Evolutionary conservation across 2,888 invertebrate genomes (phyloP).

Genomic region (Leptinotarsa juncta): DNA sequence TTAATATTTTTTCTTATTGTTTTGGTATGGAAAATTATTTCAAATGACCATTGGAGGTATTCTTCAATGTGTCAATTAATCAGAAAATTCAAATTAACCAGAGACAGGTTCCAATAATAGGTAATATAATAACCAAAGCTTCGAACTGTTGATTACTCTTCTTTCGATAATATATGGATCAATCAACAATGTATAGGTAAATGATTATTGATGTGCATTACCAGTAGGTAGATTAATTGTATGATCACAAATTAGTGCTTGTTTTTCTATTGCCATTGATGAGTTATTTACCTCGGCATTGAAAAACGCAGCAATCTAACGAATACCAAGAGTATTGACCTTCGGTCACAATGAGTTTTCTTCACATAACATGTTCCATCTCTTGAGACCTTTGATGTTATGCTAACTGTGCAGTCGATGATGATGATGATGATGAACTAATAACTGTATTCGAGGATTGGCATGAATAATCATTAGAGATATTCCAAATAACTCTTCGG

Average conservation of each 20-base stretch:
- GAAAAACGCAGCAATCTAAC: background rate
- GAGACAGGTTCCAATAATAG: too few species aligned
- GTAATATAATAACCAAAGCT: too few species aligned
- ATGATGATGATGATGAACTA: slow-evolving; percentile 10
- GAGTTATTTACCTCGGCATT: slow-evolving; percentile 2
- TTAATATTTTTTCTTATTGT: too few species aligned
- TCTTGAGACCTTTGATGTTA: slow-evolving; percentile 8
- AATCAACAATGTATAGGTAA: too few species aligned
- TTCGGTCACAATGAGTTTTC: slow-evolving; percentile 10
- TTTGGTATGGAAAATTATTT: too few species aligned
- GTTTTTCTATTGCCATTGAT: background rate
- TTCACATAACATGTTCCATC: slow-evolving; percentile 15
- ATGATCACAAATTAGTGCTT: background rate
- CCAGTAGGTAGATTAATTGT: too few species aligned
- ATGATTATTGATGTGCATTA: too few species aligned
- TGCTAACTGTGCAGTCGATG: slow-evolving; percentile 13
- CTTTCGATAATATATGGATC: too few species aligned
- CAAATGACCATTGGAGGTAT: too few species aligned
- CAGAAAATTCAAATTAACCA: too few species aligned
- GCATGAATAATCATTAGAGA: background rate
- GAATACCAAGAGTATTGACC: slow-evolving; percentile 17
- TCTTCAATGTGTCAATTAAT: too few species aligned
- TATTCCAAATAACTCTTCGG: background rate
- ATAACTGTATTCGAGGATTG: slow-evolving; percentile 11
- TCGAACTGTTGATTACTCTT: too few species aligned